These are phyloP conservation scores for Pelvicachromis taeniatus DNA, from an alignment of 2,113 vertebrate genomes.

Conservation along the genomic window DNA sequence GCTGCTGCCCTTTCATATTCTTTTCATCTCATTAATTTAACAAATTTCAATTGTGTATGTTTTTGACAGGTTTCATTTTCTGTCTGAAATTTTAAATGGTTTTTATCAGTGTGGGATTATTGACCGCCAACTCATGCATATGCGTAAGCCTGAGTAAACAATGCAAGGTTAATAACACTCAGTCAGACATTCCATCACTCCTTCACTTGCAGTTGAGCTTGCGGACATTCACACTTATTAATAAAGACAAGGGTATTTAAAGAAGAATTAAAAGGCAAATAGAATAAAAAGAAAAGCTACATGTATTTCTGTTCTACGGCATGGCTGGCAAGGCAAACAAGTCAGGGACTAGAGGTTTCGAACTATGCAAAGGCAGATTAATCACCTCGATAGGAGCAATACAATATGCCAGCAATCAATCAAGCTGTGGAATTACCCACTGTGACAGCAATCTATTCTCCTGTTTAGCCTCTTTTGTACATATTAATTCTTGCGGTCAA, in stretches of 20 bases:
- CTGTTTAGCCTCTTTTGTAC: slow-evolving; percentile 47
- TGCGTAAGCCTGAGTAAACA: slow-evolving; percentile 50
- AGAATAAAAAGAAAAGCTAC: slow-evolving; percentile 67
- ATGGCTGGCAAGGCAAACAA: slow-evolving; percentile 58
- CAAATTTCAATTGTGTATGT: slow-evolving; percentile 78
- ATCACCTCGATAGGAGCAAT: slow-evolving; percentile 62
- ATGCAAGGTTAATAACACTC: slow-evolving; percentile 57
- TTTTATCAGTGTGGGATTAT: slow-evolving; percentile 54
- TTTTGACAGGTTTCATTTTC: slow-evolving; percentile 83
- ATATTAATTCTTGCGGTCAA: slow-evolving; percentile 55
- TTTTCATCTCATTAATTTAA: slow-evolving; percentile 84
- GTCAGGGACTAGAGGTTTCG: slow-evolving; percentile 58
- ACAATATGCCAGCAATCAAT: slow-evolving; percentile 66
- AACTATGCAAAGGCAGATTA: slow-evolving; percentile 65
- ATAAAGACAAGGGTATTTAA: slow-evolving; percentile 10
- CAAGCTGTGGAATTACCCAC: slow-evolving; percentile 51
- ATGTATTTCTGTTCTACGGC: slow-evolving; percentile 49
- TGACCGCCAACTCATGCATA: slow-evolving; percentile 41
- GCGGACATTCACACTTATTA: not conserved
- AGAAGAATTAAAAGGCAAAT: slow-evolving; percentile 56
- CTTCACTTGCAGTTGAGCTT: not conserved
- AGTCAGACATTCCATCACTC: not conserved
- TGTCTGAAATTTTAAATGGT: slow-evolving; percentile 35
- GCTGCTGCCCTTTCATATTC: slow-evolving; percentile 72
- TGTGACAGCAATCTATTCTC: slow-evolving; percentile 63